Conservation (phyloP, 2,113 vertebrate species). For the Megaleporinus macrocephalus region DNA sequence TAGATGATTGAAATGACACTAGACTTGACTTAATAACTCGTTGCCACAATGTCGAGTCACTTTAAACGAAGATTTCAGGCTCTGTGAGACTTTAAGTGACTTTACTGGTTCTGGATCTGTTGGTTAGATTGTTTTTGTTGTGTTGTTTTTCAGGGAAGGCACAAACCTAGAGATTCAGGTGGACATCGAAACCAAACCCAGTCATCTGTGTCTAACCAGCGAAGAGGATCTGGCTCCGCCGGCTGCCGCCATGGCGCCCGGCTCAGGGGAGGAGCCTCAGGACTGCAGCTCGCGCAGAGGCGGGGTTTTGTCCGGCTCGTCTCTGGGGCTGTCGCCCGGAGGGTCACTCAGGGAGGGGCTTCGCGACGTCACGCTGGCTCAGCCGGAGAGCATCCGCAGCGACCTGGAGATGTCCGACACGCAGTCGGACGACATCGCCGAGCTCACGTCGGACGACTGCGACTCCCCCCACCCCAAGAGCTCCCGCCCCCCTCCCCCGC, state of each 20-base stretch:
- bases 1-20: no score
- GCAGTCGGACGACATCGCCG: constrained; percentile 95
- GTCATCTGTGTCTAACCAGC: constrained; percentile 93
- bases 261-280: constrained; percentile 77
- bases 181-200: constrained; percentile 98
- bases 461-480: constrained; percentile 84
- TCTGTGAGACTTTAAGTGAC: no score
- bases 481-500: constrained; percentile 53
- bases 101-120: background rate
- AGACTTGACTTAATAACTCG: no score
- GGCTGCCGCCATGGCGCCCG: constrained; percentile 60
- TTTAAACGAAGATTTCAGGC: no score
- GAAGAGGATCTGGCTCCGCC: constrained; percentile 91
- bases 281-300: constrained; percentile 80
- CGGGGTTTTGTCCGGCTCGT: constrained; percentile 68
- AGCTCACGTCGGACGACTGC: constrained; percentile 94
- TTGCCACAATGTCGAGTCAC: no score
- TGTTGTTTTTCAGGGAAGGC: constrained; percentile 85
- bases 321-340: constrained; percentile 69
- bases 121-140: background rate
- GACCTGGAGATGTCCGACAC: constrained; percentile 98
- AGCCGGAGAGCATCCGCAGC: constrained; percentile 97
- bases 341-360: constrained; percentile 80
- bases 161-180: constrained; percentile 99
- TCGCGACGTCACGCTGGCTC: constrained; percentile 92